Evolutionary conservation across 1,140 invertebrate genomes (phyloP), one percentile per base, ranked within the genome.

Genomic region (Temnothorax longispinosus): DNA sequence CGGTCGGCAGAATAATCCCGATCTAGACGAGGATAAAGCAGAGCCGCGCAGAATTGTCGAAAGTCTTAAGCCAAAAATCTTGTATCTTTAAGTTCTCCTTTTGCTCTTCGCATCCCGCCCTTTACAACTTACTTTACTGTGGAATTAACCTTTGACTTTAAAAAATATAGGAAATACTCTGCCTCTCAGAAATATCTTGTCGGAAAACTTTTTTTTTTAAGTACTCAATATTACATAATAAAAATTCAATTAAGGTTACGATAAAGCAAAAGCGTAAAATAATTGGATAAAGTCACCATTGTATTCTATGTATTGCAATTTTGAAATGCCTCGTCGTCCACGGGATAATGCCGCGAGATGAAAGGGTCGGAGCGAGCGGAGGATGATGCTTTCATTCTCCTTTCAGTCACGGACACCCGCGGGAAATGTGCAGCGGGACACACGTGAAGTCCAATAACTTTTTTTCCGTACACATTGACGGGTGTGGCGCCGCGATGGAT

Each of bases 61-160:
- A 84, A 90, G 85, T 88, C 89, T 87, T 90, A 86, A 90, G 88
- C 89, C 77, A 87, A 89, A 90, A 90, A 89, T 88, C 85, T 82
- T 74, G 65, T 74, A 69, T 67, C 76, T 76, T 74, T 78, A 88
- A 88, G 65, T 76, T 15, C 21, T 15, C 21, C 47, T 44, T 44
- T 27, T 52, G 2, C 47, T 27, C 47, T 32, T 27, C 18, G 3
- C 10, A 8, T 81, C 15, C 11, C 32, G 11, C 6, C 54, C 41
- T 35, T 82, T 32, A 21, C 27, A 47, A 60, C 27, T 52, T 58
- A 72, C 35, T 58, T 82, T 58, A 21, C 27, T n/a, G 32, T 35
- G 41, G 11, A 58, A 72, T 82, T 74, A 82, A 82, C 27, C 38
- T 82, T 44, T 52, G 11, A 11, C 52, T 35, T 38, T 35, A 56